These are phyloP conservation scores for Emmelina monodactyla DNA, from an alignment of 2,888 invertebrate genomes.

Conservation along the genomic window DNA sequence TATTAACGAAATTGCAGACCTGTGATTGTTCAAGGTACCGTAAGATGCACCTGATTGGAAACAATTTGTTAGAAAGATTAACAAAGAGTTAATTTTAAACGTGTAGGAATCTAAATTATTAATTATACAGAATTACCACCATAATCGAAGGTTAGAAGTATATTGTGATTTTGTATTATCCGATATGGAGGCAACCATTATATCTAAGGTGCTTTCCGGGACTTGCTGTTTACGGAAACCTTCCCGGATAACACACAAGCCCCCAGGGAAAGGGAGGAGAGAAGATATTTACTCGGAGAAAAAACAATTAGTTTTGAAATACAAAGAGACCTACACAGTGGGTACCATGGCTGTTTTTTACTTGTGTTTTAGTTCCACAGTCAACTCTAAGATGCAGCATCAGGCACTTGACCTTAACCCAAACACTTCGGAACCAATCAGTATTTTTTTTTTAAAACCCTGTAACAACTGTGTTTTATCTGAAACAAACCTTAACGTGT, in stretches of 20 bases:
- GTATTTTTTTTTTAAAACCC: too few relatives aligned
- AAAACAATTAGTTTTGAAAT: not conserved
- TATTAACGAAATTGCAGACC: too few relatives aligned
- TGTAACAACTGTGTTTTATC: too few relatives aligned
- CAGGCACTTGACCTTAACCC: too few relatives aligned
- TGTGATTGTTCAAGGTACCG: conserved; percentile 12
- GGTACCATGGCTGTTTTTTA: not conserved
- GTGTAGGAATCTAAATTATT: conserved; percentile 3
- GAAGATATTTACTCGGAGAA: conserved; percentile 8
- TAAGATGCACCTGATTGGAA: conserved; percentile 9
- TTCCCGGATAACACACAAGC: conserved; percentile 12
- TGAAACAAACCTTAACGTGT: too few relatives aligned
- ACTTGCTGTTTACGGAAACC: conserved; percentile 4
- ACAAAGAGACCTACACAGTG: not conserved
- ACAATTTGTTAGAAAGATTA: conserved; percentile 6
- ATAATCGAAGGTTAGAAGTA: conserved; percentile 6
- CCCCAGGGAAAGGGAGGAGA: conserved; percentile 10
- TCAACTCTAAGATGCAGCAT: too few relatives aligned
- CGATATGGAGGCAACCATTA: conserved; percentile 11
- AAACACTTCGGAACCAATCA: too few relatives aligned
- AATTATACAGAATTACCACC: conserved; percentile 10
- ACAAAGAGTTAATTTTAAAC: not conserved
- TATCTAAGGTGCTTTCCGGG: conserved; percentile 6
- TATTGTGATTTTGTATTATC: conserved; percentile 11
- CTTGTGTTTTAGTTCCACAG: too few relatives aligned